A percentile compares a stretch with the other conserved stretches of the same genome.
phyloP scores from a whole-genome alignment of 2,888 invertebrate genomes.

The Chirona hameri region DNA sequence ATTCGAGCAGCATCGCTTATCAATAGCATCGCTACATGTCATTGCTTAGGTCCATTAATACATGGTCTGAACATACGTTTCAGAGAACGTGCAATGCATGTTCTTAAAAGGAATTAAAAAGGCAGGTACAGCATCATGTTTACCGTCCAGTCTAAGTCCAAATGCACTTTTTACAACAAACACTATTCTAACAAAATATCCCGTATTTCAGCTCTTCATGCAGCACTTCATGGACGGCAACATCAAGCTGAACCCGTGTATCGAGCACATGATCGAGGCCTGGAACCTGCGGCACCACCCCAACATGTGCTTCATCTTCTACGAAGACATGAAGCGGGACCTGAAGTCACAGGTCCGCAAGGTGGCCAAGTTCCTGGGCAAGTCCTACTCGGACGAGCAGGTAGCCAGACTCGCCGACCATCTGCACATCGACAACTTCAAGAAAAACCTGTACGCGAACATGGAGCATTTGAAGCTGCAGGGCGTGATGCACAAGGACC shows the following conservation, averaged over 20 bases:
- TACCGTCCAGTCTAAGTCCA: too few relatives aligned
- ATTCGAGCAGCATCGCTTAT: too few relatives aligned
- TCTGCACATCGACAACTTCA: conserved; percentile 34
- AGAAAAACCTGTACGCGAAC: conserved; percentile 33
- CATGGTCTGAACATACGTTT: too few relatives aligned
- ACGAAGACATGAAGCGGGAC: conserved; percentile 32
- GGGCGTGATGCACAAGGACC: conserved; percentile 34
- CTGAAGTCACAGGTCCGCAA: conserved; percentile 24
- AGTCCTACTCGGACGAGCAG: conserved; percentile 32
- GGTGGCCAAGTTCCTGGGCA: conserved; percentile 33
- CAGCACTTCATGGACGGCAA: conserved; percentile 9
- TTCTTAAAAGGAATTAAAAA: too few relatives aligned
- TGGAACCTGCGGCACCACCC: conserved; percentile 34
- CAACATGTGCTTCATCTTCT: conserved; percentile 33
- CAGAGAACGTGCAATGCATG: too few relatives aligned
- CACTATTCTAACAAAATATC: too few relatives aligned
- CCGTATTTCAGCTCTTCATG: not conserved
- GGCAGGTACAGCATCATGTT: too few relatives aligned
- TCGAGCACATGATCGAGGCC: conserved; percentile 33
- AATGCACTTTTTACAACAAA: too few relatives aligned
- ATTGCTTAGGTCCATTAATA: too few relatives aligned
- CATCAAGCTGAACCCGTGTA: conserved; percentile 2
- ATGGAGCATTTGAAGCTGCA: conserved; percentile 23
- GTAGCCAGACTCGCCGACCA: conserved; percentile 14
- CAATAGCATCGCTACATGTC: too few relatives aligned